Base-by-base conservation (phyloP, 2,797 vertebrate species). In the Enteromius trimaculatus region DNA sequence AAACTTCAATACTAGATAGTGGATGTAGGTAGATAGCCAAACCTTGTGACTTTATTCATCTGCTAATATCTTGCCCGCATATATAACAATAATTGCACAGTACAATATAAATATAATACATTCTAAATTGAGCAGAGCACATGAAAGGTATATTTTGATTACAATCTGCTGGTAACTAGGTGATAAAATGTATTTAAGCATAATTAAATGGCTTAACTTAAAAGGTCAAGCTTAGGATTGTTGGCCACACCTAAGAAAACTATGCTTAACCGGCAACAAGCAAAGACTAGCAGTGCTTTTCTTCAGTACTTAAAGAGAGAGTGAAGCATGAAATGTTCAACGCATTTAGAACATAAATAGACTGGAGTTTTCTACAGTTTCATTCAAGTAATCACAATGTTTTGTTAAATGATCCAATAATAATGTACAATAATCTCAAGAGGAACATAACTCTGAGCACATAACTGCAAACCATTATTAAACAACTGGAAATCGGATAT, bases 271-370 rank as follows among this genome's bases (percentile, higher is more conserved):
- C 0, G 21, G 1, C 44, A 74, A 74, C 70, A 81, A 81, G 80
- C 55, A 74, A 81, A 75, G 69, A 75, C 80, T 74, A 75, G 55
- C 44, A 75, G n/a, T 55, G 58, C 31, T 53, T 55, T 39, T 66
- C 19, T 64, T 66, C 44, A 26, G 26, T n/a, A 17, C 17, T 4
- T n/a, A 47, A 60, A 62, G 31, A 19, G 31, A 26, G 7, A 60
- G 26, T 23, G 14, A 58, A 17, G 8, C 69, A 49, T 49, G 70
- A 21, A 26, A 47, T 26, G 2, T 49, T 64, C 34, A 72, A 26
- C 70, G 51, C 6, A 75, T 75, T 64, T 37, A 64, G 42, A 37
- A 51, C 21, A 29, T 68, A 37, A 68, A 51, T 51, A n/a, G 8
- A n/a, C 37, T 34, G 3, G 2, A n/a, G 66, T 14, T 58, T 76